Conservation (phyloP, 1,140 invertebrate genomes). For the Caenorhabditis remanei region DNA sequence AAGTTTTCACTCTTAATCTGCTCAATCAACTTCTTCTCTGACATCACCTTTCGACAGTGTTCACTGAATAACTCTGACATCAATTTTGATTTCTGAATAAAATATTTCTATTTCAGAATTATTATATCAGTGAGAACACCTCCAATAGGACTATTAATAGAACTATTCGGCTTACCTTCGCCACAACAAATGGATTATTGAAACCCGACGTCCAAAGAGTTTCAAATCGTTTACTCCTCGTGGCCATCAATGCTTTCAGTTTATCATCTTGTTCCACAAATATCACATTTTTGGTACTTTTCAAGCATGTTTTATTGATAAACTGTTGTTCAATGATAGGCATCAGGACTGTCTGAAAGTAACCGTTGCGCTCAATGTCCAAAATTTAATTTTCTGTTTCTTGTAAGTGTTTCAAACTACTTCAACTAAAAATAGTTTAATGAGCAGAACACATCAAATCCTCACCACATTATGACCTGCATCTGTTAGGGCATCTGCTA, state of each 20-base stretch:
- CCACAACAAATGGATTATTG: not conserved
- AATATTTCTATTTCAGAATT: not conserved
- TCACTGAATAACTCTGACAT: not conserved
- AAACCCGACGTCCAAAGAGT: not conserved
- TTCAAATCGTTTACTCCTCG: not conserved
- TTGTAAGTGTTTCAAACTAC: too few species aligned
- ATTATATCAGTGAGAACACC: not conserved
- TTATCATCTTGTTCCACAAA: not conserved
- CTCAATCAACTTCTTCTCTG: not conserved
- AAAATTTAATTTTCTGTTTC: not conserved
- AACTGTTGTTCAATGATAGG: not conserved
- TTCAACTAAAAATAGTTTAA: too few species aligned
- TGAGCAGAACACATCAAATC: too few species aligned
- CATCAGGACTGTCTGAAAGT: not conserved
- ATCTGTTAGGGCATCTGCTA: not conserved
- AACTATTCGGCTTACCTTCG: not conserved
- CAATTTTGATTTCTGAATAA: not conserved
- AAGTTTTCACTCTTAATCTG: constrained; percentile 6
- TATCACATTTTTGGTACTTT: constrained; percentile 13
- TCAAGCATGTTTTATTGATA: not conserved
- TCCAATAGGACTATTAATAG: not conserved
- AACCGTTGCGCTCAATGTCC: not conserved
- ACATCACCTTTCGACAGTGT: not conserved
- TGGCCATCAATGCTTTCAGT: not conserved
- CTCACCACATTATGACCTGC: constrained; percentile 34